These are phyloP conservation scores for Drosophila pseudotakahashii DNA, from an alignment of 2,888 invertebrate genomes.

Conservation along the genomic window DNA sequence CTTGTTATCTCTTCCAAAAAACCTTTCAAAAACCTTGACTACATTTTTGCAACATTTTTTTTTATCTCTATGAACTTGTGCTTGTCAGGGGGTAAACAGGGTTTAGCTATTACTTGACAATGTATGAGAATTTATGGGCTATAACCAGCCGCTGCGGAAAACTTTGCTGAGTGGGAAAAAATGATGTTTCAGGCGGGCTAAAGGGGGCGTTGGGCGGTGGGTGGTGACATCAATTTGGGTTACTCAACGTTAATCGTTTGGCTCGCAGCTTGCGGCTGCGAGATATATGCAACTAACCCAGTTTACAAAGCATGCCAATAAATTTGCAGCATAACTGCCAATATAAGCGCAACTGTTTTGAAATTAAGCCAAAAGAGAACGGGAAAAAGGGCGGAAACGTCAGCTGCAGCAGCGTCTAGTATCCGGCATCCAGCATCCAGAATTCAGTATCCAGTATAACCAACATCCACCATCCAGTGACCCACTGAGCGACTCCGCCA, in stretches of 20 bases:
- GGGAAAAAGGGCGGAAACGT: conserved; percentile 26
- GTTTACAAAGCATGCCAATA: conserved; percentile 48
- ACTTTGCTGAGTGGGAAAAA: conserved; percentile 41
- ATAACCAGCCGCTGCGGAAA: conserved; percentile 33
- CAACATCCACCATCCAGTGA: conserved; percentile 37
- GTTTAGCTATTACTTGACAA: conserved; percentile 43
- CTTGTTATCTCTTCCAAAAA: background rate
- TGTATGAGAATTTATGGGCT: conserved; percentile 45
- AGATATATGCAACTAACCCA: conserved; percentile 50
- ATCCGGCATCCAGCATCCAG: conserved; percentile 5
- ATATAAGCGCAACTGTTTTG: conserved; percentile 55
- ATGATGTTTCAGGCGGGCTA: conserved; percentile 18
- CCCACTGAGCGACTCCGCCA: conserved; percentile 50
- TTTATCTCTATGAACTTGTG: conserved; percentile 22
- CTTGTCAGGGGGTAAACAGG: conserved; percentile 25
- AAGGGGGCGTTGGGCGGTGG: background rate
- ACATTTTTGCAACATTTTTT: conserved; percentile 6
- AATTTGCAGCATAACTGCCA: conserved; percentile 52
- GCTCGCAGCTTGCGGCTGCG: conserved; percentile 35
- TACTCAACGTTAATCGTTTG: conserved; percentile 51
- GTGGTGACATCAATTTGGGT: conserved; percentile 41
- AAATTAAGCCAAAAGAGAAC: conserved; percentile 47
- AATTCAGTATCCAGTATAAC: background rate
- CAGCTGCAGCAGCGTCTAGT: conserved; percentile 39
- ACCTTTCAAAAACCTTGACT: background rate